Conservation (phyloP, 2,888 invertebrate species). For the Deladenus siricidicola region DNA sequence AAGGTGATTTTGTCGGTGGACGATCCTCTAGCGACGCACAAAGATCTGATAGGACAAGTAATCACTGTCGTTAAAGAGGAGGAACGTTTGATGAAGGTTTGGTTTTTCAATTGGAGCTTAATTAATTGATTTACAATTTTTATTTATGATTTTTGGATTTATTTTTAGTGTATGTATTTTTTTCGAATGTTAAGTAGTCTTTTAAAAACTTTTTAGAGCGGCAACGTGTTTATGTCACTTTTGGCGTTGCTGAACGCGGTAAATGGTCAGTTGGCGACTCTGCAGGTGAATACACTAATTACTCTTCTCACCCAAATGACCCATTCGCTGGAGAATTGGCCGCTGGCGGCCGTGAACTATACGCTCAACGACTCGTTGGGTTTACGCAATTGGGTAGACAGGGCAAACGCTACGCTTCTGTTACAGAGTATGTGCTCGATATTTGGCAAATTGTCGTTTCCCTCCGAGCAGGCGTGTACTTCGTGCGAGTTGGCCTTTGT, state of each 20-base stretch:
- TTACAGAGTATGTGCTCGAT: constrained; percentile 14
- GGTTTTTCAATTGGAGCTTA: neutral
- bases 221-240: constrained; percentile 6
- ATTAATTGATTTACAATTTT: too few species aligned
- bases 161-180: neutral
- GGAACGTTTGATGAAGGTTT: constrained; percentile 2
- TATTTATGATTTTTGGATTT: neutral
- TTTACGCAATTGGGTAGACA: constrained; percentile 4
- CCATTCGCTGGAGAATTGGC: neutral
- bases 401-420: neutral
- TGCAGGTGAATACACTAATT: neutral
- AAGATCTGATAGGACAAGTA: constrained; percentile 5
- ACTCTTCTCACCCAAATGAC: neutral
- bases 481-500: constrained; percentile 1
- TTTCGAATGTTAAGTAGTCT: neutral
- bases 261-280: neutral
- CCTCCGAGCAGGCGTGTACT: constrained; percentile 2
- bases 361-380: neutral
- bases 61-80: constrained; percentile 4
- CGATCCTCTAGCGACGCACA: neutral
- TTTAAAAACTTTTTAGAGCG: constrained; percentile 5
- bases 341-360: neutral
- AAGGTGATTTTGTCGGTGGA: constrained; percentile 4
- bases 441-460: constrained; percentile 7
- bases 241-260: constrained; percentile 13